These are phyloP conservation scores for Chitala chitala DNA, from an alignment of 2,113 vertebrate species.

Conservation along the genomic window DNA sequence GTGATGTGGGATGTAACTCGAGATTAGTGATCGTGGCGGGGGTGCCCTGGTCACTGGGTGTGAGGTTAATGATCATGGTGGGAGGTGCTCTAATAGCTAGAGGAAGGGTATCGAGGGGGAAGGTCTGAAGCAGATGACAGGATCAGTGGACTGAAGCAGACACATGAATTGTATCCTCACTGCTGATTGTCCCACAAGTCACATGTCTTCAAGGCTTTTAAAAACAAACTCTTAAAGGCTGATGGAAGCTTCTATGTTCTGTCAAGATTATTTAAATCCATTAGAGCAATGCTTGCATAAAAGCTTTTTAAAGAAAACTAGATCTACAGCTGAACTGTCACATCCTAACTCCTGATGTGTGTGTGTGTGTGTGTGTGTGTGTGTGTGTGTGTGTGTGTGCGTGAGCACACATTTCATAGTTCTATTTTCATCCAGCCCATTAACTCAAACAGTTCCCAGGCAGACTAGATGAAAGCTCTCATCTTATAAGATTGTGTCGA, in stretches of 20 bases:
- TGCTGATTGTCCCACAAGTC: background rate
- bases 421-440: constrained; percentile 10
- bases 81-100: too few relatives aligned
- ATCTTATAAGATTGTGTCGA: background rate
- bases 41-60: too few relatives aligned
- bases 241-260: background rate
- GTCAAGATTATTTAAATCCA: constrained; percentile 13
- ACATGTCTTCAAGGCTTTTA: background rate
- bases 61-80: too few relatives aligned
- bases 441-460: constrained; percentile 1
- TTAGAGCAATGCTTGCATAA: constrained; percentile 9
- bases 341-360: background rate
- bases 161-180: too few relatives aligned
- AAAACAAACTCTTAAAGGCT: background rate
- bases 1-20: too few relatives aligned
- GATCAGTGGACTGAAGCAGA: too few relatives aligned
- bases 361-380: too few relatives aligned
- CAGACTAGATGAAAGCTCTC: background rate
- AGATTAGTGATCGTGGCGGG: too few relatives aligned
- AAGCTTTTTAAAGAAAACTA: constrained; percentile 11
- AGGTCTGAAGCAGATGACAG: too few relatives aligned
- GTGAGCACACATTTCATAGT: too few relatives aligned
- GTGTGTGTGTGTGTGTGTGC: too few relatives aligned
- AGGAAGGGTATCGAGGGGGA: too few relatives aligned
- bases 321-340: background rate